Evolutionary conservation across 2,113 vertebrate species (phyloP).

Genomic region (Centropus bengalensis): DNA sequence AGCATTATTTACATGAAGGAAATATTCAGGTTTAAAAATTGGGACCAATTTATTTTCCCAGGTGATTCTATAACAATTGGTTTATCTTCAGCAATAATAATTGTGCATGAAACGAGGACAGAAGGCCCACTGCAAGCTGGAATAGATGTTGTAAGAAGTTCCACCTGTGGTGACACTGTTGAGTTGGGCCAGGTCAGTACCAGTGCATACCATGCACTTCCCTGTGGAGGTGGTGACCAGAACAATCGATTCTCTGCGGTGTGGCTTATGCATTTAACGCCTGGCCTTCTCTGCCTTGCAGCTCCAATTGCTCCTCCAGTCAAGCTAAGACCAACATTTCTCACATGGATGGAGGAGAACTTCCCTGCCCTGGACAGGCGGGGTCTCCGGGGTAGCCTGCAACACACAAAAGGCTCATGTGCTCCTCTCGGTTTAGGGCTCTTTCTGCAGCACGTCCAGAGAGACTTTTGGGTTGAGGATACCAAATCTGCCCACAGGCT

Average conservation of each 20-base stretch:
- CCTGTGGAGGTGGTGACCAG: background rate
- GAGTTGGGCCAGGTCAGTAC: background rate
- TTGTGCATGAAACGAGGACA: background rate
- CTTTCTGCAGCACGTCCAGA: background rate
- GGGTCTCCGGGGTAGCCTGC: background rate
- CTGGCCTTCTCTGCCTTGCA: background rate
- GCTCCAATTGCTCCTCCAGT: background rate
- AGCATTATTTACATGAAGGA: background rate
- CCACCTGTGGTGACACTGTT: background rate
- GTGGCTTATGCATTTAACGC: background rate
- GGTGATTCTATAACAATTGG: background rate
- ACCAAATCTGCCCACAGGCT: background rate
- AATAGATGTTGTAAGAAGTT: background rate
- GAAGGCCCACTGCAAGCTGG: background rate
- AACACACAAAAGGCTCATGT: background rate
- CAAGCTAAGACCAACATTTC: background rate
- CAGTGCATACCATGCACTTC: background rate
- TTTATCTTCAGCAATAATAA: background rate
- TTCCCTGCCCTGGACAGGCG: background rate
- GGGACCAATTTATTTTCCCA: background rate
- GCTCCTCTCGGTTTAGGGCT: background rate
- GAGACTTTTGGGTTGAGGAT: background rate
- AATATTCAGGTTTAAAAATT: background rate
- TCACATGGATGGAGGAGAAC: background rate
- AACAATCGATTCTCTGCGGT: background rate